phyloP scores from a whole-genome alignment of 2,797 vertebrate species.

The Diplodus sargus region DNA sequence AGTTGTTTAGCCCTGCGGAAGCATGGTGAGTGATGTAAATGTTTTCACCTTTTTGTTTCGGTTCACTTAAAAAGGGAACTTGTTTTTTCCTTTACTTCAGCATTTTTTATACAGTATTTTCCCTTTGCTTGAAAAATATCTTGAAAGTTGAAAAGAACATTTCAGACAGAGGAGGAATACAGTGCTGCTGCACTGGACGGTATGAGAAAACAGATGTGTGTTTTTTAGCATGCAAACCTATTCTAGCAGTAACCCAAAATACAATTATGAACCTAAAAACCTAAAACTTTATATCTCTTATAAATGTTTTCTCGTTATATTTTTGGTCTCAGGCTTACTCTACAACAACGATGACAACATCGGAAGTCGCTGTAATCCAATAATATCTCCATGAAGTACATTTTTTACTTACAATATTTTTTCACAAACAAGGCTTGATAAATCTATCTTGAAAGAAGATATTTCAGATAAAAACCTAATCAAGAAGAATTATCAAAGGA shows the following conservation, averaged over 20 bases:
- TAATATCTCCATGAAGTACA: slow-evolving; percentile 7
- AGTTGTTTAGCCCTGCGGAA: not conserved
- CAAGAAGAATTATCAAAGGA: slow-evolving; percentile 24
- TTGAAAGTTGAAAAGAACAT: too few relatives aligned
- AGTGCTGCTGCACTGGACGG: too few relatives aligned
- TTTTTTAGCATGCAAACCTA: too few relatives aligned
- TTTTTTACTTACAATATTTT: slow-evolving; percentile 33
- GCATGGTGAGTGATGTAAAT: not conserved
- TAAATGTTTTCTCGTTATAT: not conserved
- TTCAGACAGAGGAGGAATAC: too few relatives aligned
- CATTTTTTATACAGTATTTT: too few relatives aligned
- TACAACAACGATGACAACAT: slow-evolving; percentile 21
- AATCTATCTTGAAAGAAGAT: slow-evolving; percentile 31
- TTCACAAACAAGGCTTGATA: slow-evolving; percentile 2
- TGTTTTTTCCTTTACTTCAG: too few relatives aligned
- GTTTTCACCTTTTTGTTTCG: not conserved
- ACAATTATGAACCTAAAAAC: too few relatives aligned
- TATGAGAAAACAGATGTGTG: too few relatives aligned
- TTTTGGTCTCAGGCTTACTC: slow-evolving; percentile 3
- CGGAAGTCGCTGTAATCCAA: not conserved
- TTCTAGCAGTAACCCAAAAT: too few relatives aligned
- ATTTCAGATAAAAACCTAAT: slow-evolving; percentile 51
- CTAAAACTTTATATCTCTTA: too few relatives aligned
- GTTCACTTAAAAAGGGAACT: not conserved
- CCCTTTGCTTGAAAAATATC: too few relatives aligned